Evolutionary conservation across 2,888 invertebrate species (phyloP).

Genomic region (Nasonia oneida): DNA sequence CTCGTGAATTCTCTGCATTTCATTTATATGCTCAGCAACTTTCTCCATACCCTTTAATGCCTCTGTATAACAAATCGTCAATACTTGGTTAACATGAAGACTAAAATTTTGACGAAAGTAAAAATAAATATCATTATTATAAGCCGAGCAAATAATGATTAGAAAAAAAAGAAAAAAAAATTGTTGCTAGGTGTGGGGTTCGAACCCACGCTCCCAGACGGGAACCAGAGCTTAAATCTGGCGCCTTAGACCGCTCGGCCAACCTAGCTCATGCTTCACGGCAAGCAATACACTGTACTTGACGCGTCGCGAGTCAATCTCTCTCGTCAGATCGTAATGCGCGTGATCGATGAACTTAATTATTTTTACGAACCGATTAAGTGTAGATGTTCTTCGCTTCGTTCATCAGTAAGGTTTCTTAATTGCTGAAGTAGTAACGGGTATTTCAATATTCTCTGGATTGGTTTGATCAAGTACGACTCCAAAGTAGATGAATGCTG

Average conservation of each 20-base stretch:
- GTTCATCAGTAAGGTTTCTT: slow-evolving; percentile 94
- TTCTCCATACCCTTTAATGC: slow-evolving; percentile 98
- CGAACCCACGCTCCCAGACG: slow-evolving; percentile 85
- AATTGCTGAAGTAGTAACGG: slow-evolving; percentile 96
- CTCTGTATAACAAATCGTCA: slow-evolving; percentile 82
- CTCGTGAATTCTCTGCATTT: slow-evolving; percentile 99
- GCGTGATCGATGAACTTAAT: background rate
- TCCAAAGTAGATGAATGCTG: slow-evolving; percentile 98
- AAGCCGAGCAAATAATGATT: background rate
- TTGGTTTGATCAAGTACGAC: slow-evolving; percentile 98
- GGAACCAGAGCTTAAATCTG: slow-evolving; percentile 86
- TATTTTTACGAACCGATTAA: slow-evolving; percentile 86
- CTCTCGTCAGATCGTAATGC: background rate
- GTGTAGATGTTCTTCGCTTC: slow-evolving; percentile 96
- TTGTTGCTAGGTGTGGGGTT: slow-evolving; percentile 85
- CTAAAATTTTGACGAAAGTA: background rate
- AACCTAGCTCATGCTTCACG: slow-evolving; percentile 80
- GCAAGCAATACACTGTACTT: background rate
- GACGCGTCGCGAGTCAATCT: background rate
- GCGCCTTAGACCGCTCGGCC: slow-evolving; percentile 87
- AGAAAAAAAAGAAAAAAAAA: slow-evolving; percentile 66
- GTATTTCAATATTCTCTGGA: slow-evolving; percentile 98
- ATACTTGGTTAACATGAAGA: background rate
- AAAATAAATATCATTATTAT: background rate
- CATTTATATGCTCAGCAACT: slow-evolving; percentile 99